Evolutionary conservation across 2,797 vertebrate species (phyloP), one percentile per base, ranked within the genome.

Genomic region (Rhinichthys osculus): DNA sequence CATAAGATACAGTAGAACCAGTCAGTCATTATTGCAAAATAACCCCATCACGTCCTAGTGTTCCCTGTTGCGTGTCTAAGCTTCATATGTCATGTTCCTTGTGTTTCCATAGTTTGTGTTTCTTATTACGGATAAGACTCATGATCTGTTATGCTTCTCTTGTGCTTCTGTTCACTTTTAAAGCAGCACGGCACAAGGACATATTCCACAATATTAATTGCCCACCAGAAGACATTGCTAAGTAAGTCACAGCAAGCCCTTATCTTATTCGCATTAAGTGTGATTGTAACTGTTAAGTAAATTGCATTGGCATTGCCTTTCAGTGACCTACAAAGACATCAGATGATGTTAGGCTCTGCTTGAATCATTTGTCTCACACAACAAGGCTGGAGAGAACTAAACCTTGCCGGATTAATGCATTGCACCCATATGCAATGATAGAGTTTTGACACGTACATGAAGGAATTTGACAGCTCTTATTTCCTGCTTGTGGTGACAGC

Each of bases 401-500:
- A 78, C 44, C 44, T 57, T 40, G 13, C n/a, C 7, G n/a, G 42
- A 87, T 78, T 64, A 73, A 79, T 79, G 64, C 81, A 73, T 71
- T 7, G 54, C 40, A 38, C 47, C 38, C 38, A 67, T 74, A 54
- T 77, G 35, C 62, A 23, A 4, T 78, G 78, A 70, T 72, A 81
- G 82, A 84, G 78, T 85, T 84, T 79, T 85, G 83, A 79, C 67
- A 73, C 21, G 3, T 66, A 19, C 42, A 13, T 78, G 74, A 85
- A 52, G 64, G 72, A 27, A 71, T 81, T 47, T 85, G 62, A 59
- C 80, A 83, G 35, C 35, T 82, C 79, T 76, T 70, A 44, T 30
- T 74, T 88, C 40, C 81, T 72, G 80, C 62, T 80, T 78, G 76
- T 73, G 27, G 30, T 74, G 80, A 76, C 81, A 73, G 78, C 69